Evolutionary conservation across 1,140 invertebrate species (phyloP), one percentile per base, ranked within the genome.

Genomic region (Penaeus chinensis): DNA sequence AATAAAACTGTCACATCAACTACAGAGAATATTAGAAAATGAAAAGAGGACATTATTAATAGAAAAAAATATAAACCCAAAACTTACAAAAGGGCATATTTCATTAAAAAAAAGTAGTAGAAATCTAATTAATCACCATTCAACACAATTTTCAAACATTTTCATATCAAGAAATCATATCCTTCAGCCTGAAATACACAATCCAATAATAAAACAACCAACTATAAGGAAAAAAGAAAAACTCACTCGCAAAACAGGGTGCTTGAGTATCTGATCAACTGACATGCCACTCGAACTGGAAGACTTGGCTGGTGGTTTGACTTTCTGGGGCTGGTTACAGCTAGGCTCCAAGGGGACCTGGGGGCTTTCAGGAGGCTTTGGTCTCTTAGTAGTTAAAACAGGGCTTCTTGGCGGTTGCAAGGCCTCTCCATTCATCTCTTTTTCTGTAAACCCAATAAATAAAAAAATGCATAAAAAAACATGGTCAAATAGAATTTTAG

Each of bases 191-290:
- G 3, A 69, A 37, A 60, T 3, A 7, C 62, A 71, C 42, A 32
- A 83, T 62, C 1, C 4, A 24, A 13, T 63, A 32, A 32, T 2
- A n/a, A 78, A 11, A 42, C 18, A 63, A n/a, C 8, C 32, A 62
- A 32, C 16, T 18, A 11, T 0, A 18, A 74, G 18, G 0, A 37
- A 74, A 18, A 27, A 27, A 74, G 5, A 63, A 42, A 19, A 32
- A 82, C 84, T 89, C 80, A 90, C 89, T 80, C 89, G 84, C 24
- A 90, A 71, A 32, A 90, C 80, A 60, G 89, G 86, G 83, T 90
- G 85, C n/a, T 90, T 90, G 24, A 90, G 74, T 66, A 90, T 90
- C 42, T 88, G 62, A 54, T 90, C 89, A 42, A 85, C 32, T 60
- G 77, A 60, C 1, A 81, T 19, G 22, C 24, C 76, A n/a, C 37